Base-by-base conservation (phyloP, 2,113 vertebrate genomes). In the Heliornis fulica region DNA sequence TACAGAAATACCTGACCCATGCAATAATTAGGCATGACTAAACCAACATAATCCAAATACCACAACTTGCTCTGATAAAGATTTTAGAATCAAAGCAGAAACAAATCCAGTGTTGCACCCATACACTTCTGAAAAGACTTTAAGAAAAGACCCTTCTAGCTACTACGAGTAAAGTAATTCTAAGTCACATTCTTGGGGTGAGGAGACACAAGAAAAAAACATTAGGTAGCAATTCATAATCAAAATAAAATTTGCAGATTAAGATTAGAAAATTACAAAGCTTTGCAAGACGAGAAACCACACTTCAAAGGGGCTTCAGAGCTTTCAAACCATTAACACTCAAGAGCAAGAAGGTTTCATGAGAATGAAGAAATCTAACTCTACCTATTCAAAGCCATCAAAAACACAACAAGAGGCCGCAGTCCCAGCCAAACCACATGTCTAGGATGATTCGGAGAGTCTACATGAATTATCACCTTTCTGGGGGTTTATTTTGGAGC, bases 391-490 rank as follows among this genome's bases (percentile, higher is more conserved):
- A 93, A 83, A 93, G 56, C 92, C 72, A 36, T 29, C 43, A 87
- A 90, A 68, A 93, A 57, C 40, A 66, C 43, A 83, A 54, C 12
- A 45, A 87, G 80, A 87, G 79, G 90, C 51, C 70, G 41, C 69
- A 89, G 1, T 40, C 69, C 56, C 76, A 85, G 80, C 41, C 68
- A 95, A 88, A 74, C 43, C 60, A 61, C 18, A 56, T 29, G 38
- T 45, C 59, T 41, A 71, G 41, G 76, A 74, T 23, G 68, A 81
- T 57, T 76, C 32, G 53, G 26, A 94, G 75, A 96, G 82, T 91
- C 72, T 60, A 75, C 29, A n/a, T 34, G n/a, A 88, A 93, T 84
- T 60, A n/a, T 95, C 97, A 98, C 98, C 98, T 98, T 92, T 53
- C 50, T 15, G 51, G 41, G 59, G 15, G 1, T 5, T 6, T 72